phyloP scores from a whole-genome alignment of 2,113 vertebrate genomes.

The Sakesphorus luctuosus region DNA sequence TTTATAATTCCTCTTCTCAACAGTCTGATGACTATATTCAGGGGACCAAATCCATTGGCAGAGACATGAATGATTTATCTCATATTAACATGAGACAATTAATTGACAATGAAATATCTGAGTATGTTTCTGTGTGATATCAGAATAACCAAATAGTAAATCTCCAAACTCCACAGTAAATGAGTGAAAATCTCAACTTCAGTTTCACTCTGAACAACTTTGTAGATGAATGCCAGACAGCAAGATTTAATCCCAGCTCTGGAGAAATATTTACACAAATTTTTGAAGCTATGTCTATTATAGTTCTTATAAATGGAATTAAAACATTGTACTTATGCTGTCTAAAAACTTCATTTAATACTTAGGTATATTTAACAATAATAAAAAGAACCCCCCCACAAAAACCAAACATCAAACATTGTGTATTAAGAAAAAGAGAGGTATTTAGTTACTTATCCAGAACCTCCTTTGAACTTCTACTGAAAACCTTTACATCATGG shows the following conservation, averaged over 20 bases:
- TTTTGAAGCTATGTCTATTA: neutral
- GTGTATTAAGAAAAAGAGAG: neutral
- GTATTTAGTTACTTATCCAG: neutral
- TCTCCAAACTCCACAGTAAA: neutral
- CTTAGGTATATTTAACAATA: neutral
- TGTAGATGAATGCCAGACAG: neutral
- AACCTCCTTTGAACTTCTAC: neutral
- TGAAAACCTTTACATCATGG: neutral
- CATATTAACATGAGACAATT: neutral
- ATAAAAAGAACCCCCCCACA: fast-evolving
- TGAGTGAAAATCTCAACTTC: neutral
- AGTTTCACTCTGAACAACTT: neutral
- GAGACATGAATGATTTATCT: neutral
- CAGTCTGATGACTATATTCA: neutral
- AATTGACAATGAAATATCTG: neutral
- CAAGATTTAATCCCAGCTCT: neutral
- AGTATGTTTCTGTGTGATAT: neutral
- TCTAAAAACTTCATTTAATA: neutral
- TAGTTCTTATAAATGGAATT: neutral
- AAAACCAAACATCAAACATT: neutral
- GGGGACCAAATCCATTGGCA: neutral
- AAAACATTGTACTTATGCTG: neutral
- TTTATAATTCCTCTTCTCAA: neutral
- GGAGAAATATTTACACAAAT: neutral
- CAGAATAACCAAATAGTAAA: neutral